Conservation (phyloP, 92 coral and sea anemone species). For the Porites rus region DNA sequence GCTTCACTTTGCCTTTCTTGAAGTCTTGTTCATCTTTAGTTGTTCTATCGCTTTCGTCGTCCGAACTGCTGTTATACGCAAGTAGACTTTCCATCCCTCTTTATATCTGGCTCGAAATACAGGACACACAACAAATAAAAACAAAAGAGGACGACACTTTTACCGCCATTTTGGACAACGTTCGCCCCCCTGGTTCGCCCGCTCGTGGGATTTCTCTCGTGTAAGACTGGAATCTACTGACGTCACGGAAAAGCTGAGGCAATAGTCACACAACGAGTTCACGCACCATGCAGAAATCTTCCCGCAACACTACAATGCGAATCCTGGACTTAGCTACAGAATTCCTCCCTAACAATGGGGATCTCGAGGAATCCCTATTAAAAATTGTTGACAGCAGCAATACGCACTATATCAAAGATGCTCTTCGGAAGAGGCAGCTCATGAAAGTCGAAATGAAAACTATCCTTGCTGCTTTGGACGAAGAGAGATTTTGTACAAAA, state of each 20-base stretch:
- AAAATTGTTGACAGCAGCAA: neutral
- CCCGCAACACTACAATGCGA: neutral
- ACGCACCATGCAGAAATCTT: neutral
- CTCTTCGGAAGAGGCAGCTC: neutral
- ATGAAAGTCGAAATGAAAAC: slow-evolving; percentile 19
- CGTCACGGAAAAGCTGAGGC: too few species aligned
- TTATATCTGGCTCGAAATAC: neutral
- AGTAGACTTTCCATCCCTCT: slow-evolving; percentile 14
- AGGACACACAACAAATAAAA: neutral
- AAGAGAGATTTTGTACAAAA: neutral
- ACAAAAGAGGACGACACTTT: too few species aligned
- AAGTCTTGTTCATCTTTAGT: neutral
- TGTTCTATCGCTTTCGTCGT: slow-evolving; percentile 9
- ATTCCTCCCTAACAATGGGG: neutral
- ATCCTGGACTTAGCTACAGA: slow-evolving; percentile 7
- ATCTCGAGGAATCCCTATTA: neutral
- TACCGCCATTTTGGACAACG: too few species aligned
- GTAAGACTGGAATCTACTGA: too few species aligned
- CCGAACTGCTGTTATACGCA: slow-evolving; percentile 24
- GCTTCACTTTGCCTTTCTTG: slow-evolving; percentile 27
- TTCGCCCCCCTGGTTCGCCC: too few species aligned
- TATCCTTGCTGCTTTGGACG: slow-evolving; percentile 2
- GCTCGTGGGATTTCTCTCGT: too few species aligned
- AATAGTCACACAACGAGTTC: neutral
- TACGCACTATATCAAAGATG: neutral